phyloP scores from a whole-genome alignment of 2,888 invertebrate species.

The Coenonympha arcania region DNA sequence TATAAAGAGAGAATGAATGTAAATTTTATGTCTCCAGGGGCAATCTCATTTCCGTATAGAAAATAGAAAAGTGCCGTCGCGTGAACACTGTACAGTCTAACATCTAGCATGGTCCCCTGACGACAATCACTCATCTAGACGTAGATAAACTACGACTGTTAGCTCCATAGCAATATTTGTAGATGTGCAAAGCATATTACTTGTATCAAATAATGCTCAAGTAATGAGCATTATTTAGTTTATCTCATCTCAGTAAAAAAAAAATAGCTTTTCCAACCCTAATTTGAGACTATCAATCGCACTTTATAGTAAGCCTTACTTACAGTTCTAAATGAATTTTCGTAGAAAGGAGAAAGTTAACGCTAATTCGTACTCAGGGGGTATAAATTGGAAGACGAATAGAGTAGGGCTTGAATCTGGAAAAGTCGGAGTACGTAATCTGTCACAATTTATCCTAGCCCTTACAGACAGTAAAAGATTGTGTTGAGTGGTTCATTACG shows the following conservation, averaged over 20 bases:
- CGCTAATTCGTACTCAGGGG: constrained; percentile 31
- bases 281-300: too few relatives aligned
- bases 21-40: constrained; percentile 8
- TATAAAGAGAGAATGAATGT: constrained; percentile 1
- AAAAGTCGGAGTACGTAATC: constrained; percentile 53
- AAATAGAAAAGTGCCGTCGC: constrained; percentile 36
- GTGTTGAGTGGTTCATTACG: constrained; percentile 53
- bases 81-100: constrained; percentile 17
- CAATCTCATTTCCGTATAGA: constrained; percentile 16
- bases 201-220: too few relatives aligned
- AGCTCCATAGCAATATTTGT: background rate
- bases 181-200: background rate
- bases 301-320: too few relatives aligned
- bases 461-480: constrained; percentile 63
- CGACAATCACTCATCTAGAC: constrained; percentile 37
- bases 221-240: too few relatives aligned
- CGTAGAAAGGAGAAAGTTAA: too few relatives aligned
- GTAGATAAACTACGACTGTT: constrained; percentile 34
- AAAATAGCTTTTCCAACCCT: too few relatives aligned
- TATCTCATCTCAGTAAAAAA: too few relatives aligned
- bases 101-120: constrained; percentile 32
- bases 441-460: constrained; percentile 67
- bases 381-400: constrained; percentile 53
- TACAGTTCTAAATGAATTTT: too few relatives aligned
- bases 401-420: constrained; percentile 51